These are phyloP conservation scores for Limnephilus lunatus DNA, from an alignment of 2,888 invertebrate genomes.

Conservation along the genomic window DNA sequence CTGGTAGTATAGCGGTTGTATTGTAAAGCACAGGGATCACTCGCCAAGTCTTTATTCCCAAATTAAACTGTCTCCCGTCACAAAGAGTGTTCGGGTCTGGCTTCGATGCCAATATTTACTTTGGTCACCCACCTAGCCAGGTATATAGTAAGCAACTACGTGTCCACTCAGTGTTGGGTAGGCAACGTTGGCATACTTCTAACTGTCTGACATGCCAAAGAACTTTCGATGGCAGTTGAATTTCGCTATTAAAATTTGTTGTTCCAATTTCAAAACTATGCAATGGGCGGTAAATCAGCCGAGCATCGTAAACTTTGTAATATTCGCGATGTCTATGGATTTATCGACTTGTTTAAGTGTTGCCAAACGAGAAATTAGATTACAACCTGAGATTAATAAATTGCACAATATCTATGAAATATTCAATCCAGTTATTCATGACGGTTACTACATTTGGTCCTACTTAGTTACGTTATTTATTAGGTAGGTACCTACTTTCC, in stretches of 20 bases:
- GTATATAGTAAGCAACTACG: background rate
- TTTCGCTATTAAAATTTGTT: slow-evolving; percentile 16
- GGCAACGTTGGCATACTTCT: slow-evolving; percentile 34
- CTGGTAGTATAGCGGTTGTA: slow-evolving; percentile 27
- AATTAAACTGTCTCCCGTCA: slow-evolving; percentile 53
- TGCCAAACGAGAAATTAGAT: background rate
- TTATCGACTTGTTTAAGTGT: background rate
- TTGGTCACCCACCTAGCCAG: background rate
- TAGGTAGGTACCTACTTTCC: no score
- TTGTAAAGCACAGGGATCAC: slow-evolving; percentile 21
- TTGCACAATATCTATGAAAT: background rate
- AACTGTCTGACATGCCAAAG: slow-evolving; percentile 11
- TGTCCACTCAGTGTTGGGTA: background rate
- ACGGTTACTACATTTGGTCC: no score
- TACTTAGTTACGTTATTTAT: no score
- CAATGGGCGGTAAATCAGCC: slow-evolving; percentile 14
- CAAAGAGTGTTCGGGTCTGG: slow-evolving; percentile 35
- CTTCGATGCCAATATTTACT: slow-evolving; percentile 36
- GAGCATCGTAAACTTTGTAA: background rate
- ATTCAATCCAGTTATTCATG: background rate
- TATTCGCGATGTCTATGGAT: background rate
- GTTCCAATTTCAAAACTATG: slow-evolving; percentile 31
- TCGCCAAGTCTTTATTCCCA: slow-evolving; percentile 50
- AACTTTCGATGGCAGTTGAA: slow-evolving; percentile 30
- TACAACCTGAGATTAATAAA: no score